Conservation (phyloP, 1,140 invertebrate species). For the Bombus breviceps region DNA sequence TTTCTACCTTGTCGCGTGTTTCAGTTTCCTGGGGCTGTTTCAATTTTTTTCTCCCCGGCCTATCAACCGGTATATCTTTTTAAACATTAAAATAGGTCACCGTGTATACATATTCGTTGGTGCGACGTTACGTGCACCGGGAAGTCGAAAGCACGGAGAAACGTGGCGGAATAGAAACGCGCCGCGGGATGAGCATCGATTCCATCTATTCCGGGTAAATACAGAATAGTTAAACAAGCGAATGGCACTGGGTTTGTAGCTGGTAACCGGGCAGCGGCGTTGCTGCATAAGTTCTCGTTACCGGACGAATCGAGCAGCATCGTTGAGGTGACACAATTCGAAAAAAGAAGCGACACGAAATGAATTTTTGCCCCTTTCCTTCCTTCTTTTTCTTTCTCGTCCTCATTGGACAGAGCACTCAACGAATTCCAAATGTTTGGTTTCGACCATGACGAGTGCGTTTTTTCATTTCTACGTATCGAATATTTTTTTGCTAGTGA, state of each 20-base stretch:
- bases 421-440: constrained; percentile 16
- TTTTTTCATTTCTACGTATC: constrained; percentile 37
- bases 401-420: neutral
- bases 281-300: constrained; percentile 46
- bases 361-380: neutral
- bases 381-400: no score
- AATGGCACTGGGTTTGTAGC: constrained; percentile 14
- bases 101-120: neutral
- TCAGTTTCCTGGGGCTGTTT: neutral
- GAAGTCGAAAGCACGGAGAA: constrained; percentile 38
- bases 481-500: neutral
- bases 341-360: neutral
- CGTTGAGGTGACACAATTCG: constrained; percentile 16
- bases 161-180: constrained; percentile 14
- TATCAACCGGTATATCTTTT: neutral
- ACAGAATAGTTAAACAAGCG: constrained; percentile 34
- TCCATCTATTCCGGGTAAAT: constrained; percentile 55
- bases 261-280: constrained; percentile 1
- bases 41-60: neutral
- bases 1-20: neutral
- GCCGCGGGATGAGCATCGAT: constrained; percentile 52
- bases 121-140: neutral
- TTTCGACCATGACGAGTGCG: constrained; percentile 7
- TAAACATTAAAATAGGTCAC: constrained; percentile 34
- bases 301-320: constrained; percentile 13